A percentile compares a stretch with the other conserved stretches of the same genome.
phyloP scores from a whole-genome alignment of 2,888 invertebrate genomes.

The Meloe dianella region DNA sequence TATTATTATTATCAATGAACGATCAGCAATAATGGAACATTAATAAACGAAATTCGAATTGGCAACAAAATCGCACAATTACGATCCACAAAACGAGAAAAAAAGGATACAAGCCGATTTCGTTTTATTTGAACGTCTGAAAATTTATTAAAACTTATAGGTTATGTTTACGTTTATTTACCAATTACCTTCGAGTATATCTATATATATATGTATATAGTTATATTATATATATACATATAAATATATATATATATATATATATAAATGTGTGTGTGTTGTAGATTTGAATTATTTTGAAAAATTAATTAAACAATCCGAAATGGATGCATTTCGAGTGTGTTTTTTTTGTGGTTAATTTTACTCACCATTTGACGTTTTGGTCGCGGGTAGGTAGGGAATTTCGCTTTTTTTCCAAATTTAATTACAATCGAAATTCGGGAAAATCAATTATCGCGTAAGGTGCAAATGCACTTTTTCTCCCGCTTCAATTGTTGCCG shows the following conservation, averaged over 20 bases:
- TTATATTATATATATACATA: too few relatives aligned
- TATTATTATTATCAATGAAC: too few relatives aligned
- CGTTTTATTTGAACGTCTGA: background rate
- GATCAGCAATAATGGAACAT: too few relatives aligned
- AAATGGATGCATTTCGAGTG: background rate
- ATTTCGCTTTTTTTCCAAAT: background rate
- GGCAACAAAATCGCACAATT: too few relatives aligned
- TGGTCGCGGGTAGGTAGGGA: background rate
- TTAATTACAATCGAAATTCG: background rate
- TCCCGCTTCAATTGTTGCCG: too few relatives aligned
- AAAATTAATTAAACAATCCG: background rate
- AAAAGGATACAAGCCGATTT: background rate
- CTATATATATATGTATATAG: background rate
- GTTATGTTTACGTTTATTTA: constrained; percentile 2
- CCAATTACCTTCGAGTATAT: background rate
- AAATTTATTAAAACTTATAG: background rate
- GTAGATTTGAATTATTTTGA: too few relatives aligned
- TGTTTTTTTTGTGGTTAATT: too few relatives aligned
- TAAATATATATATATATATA: too few relatives aligned
- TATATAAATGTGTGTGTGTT: too few relatives aligned
- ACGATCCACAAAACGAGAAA: background rate
- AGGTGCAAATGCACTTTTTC: too few relatives aligned
- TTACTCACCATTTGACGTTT: constrained; percentile 1
- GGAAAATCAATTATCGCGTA: too few relatives aligned
- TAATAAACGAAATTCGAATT: too few relatives aligned